Evolutionary conservation across 2,113 vertebrate genomes (phyloP).

Genomic region (Acrocephalus kingi): DNA sequence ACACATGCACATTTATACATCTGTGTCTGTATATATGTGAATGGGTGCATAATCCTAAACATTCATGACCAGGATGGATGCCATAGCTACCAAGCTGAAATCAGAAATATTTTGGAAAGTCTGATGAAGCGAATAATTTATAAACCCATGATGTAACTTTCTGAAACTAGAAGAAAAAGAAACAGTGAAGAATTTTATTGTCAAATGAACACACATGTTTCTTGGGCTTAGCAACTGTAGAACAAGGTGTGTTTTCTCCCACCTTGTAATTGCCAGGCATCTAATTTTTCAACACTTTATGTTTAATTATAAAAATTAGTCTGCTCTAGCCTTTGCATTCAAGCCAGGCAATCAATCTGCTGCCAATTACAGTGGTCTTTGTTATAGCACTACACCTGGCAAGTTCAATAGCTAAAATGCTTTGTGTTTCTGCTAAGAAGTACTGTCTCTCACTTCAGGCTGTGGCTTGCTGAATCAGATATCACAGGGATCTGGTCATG

Average conservation of each 20-base stretch:
- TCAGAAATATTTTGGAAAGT: not conserved
- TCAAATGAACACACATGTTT: not conserved
- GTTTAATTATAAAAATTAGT: constrained; percentile 9
- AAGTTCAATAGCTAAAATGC: not conserved
- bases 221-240: not conserved
- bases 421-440: not conserved
- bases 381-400: not conserved
- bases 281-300: not conserved
- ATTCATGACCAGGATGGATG: not conserved
- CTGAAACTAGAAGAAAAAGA: not conserved
- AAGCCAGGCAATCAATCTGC: not conserved
- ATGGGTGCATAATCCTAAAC: not conserved
- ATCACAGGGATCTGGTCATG: not conserved
- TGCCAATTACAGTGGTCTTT: not conserved
- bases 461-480: not conserved
- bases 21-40: accelerated
- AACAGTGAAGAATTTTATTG: not conserved
- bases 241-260: not conserved
- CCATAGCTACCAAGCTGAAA: not conserved
- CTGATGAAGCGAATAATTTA: not conserved
- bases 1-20: not conserved
- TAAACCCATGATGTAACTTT: not conserved
- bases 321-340: not conserved
- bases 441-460: not conserved
- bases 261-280: not conserved